These are phyloP conservation scores for Belgica antarctica DNA, from an alignment of 2,888 invertebrate species.

Conservation along the genomic window DNA sequence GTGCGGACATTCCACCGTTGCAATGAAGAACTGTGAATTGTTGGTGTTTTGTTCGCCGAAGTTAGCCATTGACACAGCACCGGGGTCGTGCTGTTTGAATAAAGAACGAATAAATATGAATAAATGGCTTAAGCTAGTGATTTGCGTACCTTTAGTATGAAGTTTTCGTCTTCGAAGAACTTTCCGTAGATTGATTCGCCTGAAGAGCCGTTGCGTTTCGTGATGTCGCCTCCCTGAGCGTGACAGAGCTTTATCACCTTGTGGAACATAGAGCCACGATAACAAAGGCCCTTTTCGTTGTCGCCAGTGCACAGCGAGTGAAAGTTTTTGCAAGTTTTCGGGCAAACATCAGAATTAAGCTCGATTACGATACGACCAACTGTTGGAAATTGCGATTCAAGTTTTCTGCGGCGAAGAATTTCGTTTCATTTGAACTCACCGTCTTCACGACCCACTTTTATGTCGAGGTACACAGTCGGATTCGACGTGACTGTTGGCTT, in stretches of 20 bases:
- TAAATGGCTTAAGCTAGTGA: neutral
- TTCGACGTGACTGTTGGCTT: neutral
- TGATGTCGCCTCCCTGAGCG: conserved; percentile 80
- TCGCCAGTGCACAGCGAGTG: conserved; percentile 86
- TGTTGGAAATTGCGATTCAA: conserved; percentile 49
- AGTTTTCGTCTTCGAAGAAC: conserved; percentile 88
- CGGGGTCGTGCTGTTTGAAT: conserved; percentile 61
- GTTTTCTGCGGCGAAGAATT: neutral
- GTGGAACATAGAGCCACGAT: conserved; percentile 79
- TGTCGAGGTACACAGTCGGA: neutral
- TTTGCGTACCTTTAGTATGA: conserved; percentile 61
- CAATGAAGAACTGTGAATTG: conserved; percentile 93
- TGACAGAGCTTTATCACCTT: conserved; percentile 84
- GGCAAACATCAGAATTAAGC: conserved; percentile 77
- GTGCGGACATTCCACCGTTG: conserved; percentile 71
- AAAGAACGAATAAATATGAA: neutral
- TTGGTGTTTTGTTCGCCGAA: conserved; percentile 77
- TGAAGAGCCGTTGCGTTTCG: conserved; percentile 76
- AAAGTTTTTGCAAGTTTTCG: conserved; percentile 89
- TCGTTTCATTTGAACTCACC: too few relatives aligned
- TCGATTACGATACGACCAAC: conserved; percentile 84
- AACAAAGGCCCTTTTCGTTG: conserved; percentile 86
- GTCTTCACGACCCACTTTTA: neutral
- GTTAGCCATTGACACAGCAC: conserved; percentile 77
- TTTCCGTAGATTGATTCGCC: conserved; percentile 94